A percentile compares a stretch with the other conserved stretches of the same genome.
Conservation (phyloP, 2,113 vertebrate species). For the Lates calcarifer region DNA sequence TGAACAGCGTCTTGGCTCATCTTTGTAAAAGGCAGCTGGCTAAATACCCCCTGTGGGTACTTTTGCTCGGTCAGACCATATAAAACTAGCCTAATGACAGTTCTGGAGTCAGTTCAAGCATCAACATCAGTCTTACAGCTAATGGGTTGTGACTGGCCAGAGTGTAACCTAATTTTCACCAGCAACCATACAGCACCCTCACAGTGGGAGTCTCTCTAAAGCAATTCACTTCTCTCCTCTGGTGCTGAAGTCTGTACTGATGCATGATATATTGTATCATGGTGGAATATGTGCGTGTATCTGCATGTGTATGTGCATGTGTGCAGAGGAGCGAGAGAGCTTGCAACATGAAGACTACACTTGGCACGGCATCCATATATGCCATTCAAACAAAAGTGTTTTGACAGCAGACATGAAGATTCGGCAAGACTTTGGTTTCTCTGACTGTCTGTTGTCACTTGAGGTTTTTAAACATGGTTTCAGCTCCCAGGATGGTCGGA, state of each 20-base stretch:
- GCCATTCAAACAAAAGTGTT: conserved; percentile 73
- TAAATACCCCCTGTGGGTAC: conserved; percentile 30
- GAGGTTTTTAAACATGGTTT: conserved; percentile 70
- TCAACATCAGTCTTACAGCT: conserved; percentile 36
- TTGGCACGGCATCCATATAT: conserved; percentile 56
- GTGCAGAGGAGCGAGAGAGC: conserved; percentile 37
- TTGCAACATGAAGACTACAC: conserved; percentile 56
- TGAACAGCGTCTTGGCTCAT: conserved; percentile 21
- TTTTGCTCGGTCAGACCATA: conserved; percentile 31
- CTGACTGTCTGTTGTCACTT: conserved; percentile 71
- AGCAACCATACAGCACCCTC: conserved; percentile 32
- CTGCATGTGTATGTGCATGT: not conserved
- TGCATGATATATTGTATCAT: conserved; percentile 6
- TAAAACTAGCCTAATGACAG: conserved; percentile 51
- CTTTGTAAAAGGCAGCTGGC: conserved; percentile 23
- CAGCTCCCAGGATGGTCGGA: conserved; percentile 38
- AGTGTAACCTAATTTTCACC: conserved; percentile 45
- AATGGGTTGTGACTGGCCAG: conserved; percentile 47
- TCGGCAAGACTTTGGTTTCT: conserved; percentile 69
- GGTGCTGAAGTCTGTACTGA: not conserved
- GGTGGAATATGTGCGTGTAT: conserved; percentile 12
- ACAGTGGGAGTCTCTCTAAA: conserved; percentile 25
- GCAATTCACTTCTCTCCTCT: not conserved
- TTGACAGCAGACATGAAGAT: conserved; percentile 71
- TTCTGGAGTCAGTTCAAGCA: conserved; percentile 42